Conservation (phyloP, 2,113 vertebrate genomes). For the Emydura subglobosa region DNA sequence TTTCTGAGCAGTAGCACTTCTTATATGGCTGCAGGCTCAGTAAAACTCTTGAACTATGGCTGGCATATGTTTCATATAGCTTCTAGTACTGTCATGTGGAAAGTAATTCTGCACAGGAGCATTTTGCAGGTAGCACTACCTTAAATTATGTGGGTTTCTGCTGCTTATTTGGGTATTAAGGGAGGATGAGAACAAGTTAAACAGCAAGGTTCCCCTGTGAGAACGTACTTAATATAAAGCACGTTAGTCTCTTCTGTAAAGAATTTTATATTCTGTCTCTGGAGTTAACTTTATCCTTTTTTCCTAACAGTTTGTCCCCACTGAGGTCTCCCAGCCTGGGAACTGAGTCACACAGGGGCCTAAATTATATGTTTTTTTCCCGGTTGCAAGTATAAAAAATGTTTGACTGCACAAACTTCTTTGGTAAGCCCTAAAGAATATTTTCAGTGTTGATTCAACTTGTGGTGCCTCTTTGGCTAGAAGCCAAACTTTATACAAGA, state of each 20-base stretch:
- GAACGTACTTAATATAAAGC: accelerated
- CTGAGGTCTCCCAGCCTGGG: background rate
- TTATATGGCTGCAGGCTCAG: background rate
- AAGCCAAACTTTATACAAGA: slow-evolving; percentile 4
- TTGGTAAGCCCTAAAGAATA: background rate
- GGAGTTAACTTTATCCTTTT: background rate
- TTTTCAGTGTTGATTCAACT: background rate
- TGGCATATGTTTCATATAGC: background rate
- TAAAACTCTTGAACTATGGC: background rate
- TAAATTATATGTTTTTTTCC: background rate
- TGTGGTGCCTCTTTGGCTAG: slow-evolving; percentile 13
- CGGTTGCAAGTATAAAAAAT: background rate
- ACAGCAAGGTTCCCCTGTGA: background rate
- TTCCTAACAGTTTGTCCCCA: background rate
- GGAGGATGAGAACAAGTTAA: background rate
- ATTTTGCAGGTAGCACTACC: background rate
- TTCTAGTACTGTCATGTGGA: background rate
- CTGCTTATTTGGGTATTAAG: background rate
- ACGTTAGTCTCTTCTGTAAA: background rate
- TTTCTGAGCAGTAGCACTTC: background rate
- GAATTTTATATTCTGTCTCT: accelerated
- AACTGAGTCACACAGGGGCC: background rate
- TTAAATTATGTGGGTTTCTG: background rate
- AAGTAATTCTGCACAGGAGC: background rate
- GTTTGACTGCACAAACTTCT: background rate